Base-by-base conservation (phyloP, 2,797 vertebrate species). In the Orestias chungarensis region DNA sequence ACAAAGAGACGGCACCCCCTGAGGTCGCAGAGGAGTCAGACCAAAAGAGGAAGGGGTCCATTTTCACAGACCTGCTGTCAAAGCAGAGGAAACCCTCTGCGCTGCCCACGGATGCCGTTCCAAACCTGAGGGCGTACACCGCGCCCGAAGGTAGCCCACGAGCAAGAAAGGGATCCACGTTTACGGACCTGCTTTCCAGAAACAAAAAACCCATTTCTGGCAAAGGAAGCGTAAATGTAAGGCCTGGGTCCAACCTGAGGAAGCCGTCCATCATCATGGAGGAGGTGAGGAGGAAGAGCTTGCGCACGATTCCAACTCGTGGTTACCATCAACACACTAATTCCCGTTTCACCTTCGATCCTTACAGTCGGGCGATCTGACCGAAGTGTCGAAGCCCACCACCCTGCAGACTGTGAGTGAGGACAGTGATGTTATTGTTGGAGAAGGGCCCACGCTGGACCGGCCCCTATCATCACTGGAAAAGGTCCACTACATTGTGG, bases 401-500 rank as follows among this genome's bases (percentile, higher is more conserved):
- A 82, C 93, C 68, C 86, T 91, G 80, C 73, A 95, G 91, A 83
- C 91, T 79, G 79, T 95, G 7, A 85, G 73, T 1, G 93, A 80
- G 89, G 93, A 91, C 86, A 88, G 92, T 46, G 94, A 96, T 8
- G 71, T 81, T 3, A 90, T 95, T 72, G 81, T 85, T 1, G 90
- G 88, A n/a, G 94, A 96, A 5, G 91, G 81, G 49, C 89, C 92
- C 0, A 90, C 94, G 29, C 91, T 96, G 73, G 96, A 98, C 66
- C 93, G 93, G 31, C 95, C 96, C 2, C 95, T 98, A 93, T 93
- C 96, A 23, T 94, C 96, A 71, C 93, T 99, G 14, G 97, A 99
- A 85, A 99, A 99, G 91, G 93, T 98, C 29, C 97, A 98, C 89
- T 95, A 96, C 81, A 96, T 99, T 2, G 95, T 96, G 64, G 93